phyloP scores from a whole-genome alignment of 2,797 vertebrate species.

The Mus spretus region DNA sequence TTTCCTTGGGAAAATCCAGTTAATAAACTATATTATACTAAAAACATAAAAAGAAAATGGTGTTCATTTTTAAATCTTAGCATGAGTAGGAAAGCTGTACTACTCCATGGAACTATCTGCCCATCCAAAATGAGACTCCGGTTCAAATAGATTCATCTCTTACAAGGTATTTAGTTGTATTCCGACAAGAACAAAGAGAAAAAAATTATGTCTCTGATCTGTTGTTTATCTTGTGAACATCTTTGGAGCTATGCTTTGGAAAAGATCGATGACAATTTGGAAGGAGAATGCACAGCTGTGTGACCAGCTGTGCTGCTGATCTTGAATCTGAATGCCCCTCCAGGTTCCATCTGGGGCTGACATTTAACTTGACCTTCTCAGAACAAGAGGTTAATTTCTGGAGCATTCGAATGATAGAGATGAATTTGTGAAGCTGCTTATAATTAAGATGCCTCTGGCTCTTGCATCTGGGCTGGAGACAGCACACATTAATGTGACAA shows the following conservation, averaged over 20 bases:
- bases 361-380: constrained; percentile 63
- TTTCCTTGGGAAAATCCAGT: not conserved
- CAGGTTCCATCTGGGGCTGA: constrained; percentile 42
- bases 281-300: constrained; percentile 73
- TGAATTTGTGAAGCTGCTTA: constrained; percentile 15
- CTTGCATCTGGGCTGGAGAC: constrained; percentile 69
- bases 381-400: constrained; percentile 44
- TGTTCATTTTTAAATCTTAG: constrained; percentile 14
- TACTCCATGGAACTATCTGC: not conserved
- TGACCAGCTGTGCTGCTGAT: constrained; percentile 60
- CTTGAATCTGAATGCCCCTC: constrained; percentile 52
- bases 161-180: not conserved
- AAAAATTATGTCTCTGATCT: not conserved
- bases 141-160: constrained; percentile 26
- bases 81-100: not conserved
- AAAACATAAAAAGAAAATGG: not conserved
- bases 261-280: constrained; percentile 50
- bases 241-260: constrained; percentile 37
- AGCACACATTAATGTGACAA: constrained; percentile 67
- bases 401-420: constrained; percentile 42
- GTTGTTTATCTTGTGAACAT: constrained; percentile 49
- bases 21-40: not conserved
- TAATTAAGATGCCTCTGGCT: constrained; percentile 73
- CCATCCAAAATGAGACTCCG: constrained; percentile 17
- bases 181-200: constrained; percentile 16